A percentile compares a stretch with the other conserved stretches of the same genome.
phyloP scores from a whole-genome alignment of 2,797 vertebrate genomes.

The Lepus townsendii region DNA sequence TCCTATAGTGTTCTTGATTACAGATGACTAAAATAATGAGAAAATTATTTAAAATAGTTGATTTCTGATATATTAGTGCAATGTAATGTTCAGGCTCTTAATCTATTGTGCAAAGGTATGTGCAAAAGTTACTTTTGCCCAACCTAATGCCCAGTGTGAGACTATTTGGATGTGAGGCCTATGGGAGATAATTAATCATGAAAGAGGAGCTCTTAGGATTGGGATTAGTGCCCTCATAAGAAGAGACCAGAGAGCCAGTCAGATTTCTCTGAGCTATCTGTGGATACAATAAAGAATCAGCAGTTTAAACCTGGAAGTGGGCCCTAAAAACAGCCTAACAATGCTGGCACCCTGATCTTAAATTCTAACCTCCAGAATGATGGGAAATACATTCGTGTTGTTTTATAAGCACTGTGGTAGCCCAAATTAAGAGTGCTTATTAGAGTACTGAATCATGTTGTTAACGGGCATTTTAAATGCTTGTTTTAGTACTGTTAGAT shows the following conservation, averaged over 20 bases:
- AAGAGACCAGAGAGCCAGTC: not conserved
- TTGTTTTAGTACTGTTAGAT: conserved; percentile 34
- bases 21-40: conserved; percentile 35
- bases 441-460: conserved; percentile 10
- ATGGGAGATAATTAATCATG: not conserved
- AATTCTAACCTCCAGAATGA: not conserved
- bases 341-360: not conserved
- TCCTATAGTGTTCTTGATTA: conserved; percentile 46
- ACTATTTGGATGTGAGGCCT: not conserved
- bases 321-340: not conserved
- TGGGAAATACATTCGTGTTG: not conserved
- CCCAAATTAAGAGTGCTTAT: not conserved
- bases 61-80: conserved; percentile 6
- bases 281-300: not conserved
- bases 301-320: not conserved
- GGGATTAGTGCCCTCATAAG: not conserved
- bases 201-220: not conserved
- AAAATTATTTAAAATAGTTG: conserved; percentile 50
- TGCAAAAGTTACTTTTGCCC: not conserved
- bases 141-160: not conserved
- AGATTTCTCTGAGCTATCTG: not conserved
- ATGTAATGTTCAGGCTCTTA: conserved; percentile 17
- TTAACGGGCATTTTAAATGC: conserved; percentile 36
- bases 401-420: not conserved
- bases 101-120: not conserved